Conservation (phyloP, 2,888 invertebrate species). For the Xanthia icteritia region DNA sequence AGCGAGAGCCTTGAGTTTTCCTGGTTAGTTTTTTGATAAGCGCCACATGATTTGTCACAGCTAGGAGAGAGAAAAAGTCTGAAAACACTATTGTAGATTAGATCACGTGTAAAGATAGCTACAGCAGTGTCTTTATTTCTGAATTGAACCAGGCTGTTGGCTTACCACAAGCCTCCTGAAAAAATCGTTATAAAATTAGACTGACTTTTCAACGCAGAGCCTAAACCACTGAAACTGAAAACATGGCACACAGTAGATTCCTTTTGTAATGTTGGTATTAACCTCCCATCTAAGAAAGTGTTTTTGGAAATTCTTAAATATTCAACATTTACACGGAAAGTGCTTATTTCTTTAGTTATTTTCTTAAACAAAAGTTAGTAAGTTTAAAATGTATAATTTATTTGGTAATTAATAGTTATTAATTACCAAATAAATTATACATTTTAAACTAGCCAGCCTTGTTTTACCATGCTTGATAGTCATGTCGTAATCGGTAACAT, state of each 20-base stretch:
- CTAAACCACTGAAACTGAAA: too few relatives aligned
- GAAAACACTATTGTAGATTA: neutral
- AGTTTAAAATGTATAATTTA: too few relatives aligned
- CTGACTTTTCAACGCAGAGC: neutral
- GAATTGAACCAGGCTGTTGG: neutral
- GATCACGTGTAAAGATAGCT: neutral
- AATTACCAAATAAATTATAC: neutral
- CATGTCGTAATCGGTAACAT: slow-evolving; percentile 1
- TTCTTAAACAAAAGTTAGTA: neutral
- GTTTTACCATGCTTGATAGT: neutral
- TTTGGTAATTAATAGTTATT: too few relatives aligned
- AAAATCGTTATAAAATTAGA: too few relatives aligned
- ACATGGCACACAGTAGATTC: too few relatives aligned
- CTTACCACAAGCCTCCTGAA: neutral
- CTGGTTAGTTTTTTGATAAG: slow-evolving; percentile 36
- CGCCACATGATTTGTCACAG: slow-evolving; percentile 11
- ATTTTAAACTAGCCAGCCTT: neutral
- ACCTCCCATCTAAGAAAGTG: neutral
- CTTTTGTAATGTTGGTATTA: neutral
- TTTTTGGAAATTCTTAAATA: neutral
- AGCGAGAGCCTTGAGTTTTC: slow-evolving; percentile 28
- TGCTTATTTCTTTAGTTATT: neutral
- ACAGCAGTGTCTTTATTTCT: neutral
- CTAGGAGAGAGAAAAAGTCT: neutral
- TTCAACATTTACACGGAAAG: neutral